Percentiles rank a stretch among this genome's conserved stretches.
Evolutionary conservation across 1,140 invertebrate genomes (phyloP).

Genomic region (Plodia interpunctella): DNA sequence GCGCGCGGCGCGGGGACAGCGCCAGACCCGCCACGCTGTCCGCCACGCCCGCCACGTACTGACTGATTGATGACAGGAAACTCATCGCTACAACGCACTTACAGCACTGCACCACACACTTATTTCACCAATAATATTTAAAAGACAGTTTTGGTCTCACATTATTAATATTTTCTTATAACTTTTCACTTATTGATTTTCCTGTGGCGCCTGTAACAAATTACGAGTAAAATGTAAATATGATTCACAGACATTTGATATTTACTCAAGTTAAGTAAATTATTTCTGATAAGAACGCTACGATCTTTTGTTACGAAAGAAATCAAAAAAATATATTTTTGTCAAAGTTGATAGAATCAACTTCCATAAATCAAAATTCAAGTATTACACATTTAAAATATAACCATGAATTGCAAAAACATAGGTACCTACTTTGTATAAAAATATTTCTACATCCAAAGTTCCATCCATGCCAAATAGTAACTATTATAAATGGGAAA

Average conservation of each 20-base stretch:
- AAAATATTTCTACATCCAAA: no score
- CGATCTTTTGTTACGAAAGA: not conserved
- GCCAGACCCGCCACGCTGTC: conserved; percentile 86
- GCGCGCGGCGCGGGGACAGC: conserved; percentile 86
- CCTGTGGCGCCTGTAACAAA: not conserved
- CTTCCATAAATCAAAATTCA: no score
- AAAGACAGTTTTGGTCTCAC: not conserved
- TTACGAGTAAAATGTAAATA: not conserved
- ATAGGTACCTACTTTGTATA: no score
- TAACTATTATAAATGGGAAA: no score
- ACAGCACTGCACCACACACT: conserved; percentile 34
- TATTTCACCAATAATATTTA: conserved; percentile 19
- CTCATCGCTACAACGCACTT: conserved; percentile 79
- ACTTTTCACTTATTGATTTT: not conserved
- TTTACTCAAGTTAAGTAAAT: no score
- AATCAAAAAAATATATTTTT: not conserved
- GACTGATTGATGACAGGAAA: conserved; percentile 88
- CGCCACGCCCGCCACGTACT: conserved; percentile 84
- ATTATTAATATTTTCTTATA: not conserved
- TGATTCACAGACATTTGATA: no score
- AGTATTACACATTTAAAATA: no score
- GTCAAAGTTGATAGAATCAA: no score
- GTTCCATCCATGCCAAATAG: no score
- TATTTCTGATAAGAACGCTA: no score
- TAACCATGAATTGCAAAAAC: no score